Conservation (phyloP, 2,888 invertebrate genomes). For the Synanthedon myopaeformis region DNA sequence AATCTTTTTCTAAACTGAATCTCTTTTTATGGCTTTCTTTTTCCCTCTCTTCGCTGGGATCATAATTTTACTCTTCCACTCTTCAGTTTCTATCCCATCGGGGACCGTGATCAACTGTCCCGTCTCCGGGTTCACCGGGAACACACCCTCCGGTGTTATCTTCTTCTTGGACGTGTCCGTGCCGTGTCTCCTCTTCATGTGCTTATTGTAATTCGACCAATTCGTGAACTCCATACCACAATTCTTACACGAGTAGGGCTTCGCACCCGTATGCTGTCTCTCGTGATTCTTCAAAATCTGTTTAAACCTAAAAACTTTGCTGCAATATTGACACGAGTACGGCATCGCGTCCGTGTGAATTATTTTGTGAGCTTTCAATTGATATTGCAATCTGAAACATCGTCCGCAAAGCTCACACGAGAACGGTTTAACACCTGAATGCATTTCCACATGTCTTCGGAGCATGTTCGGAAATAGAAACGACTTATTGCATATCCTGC, state of each 20-base stretch:
- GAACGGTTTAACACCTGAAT: conserved; percentile 51
- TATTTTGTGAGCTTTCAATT: conserved; percentile 79
- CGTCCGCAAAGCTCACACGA: conserved; percentile 57
- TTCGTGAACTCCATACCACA: conserved; percentile 81
- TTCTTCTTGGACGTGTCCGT: conserved; percentile 60
- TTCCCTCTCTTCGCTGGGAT: conserved; percentile 52
- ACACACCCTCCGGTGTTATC: conserved; percentile 66
- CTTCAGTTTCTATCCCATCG: conserved; percentile 41
- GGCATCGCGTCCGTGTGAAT: conserved; percentile 86
- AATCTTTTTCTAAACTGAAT: not conserved
- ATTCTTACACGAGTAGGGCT: conserved; percentile 79
- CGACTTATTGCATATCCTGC: conserved; percentile 53
- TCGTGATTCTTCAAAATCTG: conserved; percentile 80
- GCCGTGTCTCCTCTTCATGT: conserved; percentile 81
- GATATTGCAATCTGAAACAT: conserved; percentile 74
- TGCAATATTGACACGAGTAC: conserved; percentile 80
- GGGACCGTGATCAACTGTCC: conserved; percentile 47
- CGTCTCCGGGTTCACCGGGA: conserved; percentile 53
- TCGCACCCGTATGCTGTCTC: conserved; percentile 77
- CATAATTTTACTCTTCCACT: conserved; percentile 59
- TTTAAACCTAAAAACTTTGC: conserved; percentile 80
- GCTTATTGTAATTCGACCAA: conserved; percentile 87
- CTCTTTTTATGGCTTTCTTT: conserved; percentile 17
- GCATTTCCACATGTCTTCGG: conserved; percentile 54
- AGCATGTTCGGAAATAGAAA: conserved; percentile 58